These are phyloP conservation scores for Grus americana DNA, from an alignment of 2,113 vertebrate genomes.

Conservation along the genomic window DNA sequence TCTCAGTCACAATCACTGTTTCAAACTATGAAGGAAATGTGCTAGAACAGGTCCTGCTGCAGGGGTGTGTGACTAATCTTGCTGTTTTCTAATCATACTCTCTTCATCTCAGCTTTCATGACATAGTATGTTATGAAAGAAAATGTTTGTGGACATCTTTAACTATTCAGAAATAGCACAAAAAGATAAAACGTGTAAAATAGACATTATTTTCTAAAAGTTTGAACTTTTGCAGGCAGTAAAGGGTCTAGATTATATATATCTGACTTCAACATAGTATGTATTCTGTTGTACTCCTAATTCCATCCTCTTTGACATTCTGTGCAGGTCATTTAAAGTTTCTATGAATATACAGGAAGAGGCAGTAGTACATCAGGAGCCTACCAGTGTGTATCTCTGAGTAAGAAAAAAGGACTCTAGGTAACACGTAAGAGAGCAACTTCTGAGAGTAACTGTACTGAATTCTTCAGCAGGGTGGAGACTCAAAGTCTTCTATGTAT, in stretches of 20 bases:
- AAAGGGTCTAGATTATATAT: not conserved
- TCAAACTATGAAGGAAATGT: constrained; percentile 52
- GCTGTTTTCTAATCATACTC: not conserved
- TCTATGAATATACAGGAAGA: not conserved
- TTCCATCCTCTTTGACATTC: not conserved
- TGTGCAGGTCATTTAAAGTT: not conserved
- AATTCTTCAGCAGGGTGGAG: not conserved
- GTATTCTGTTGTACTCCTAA: not conserved
- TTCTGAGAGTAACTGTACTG: not conserved
- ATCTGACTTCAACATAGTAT: not conserved
- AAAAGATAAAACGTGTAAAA: not conserved
- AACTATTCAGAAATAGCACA: not conserved
- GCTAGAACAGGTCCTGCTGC: constrained; percentile 53
- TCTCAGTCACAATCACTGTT: not conserved
- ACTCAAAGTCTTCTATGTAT: not conserved
- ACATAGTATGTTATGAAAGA: not conserved
- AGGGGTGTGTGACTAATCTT: constrained; percentile 23
- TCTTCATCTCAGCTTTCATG: constrained; percentile 3
- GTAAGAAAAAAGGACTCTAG: not conserved
- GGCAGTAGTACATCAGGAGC: not conserved
- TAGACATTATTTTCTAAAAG: not conserved
- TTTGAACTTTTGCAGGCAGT: not conserved
- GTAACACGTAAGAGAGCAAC: not conserved
- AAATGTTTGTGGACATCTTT: not conserved
- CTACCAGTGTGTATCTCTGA: not conserved